Conservation (phyloP, 1,140 invertebrate species). For the Yoshiicerus persimilis region DNA sequence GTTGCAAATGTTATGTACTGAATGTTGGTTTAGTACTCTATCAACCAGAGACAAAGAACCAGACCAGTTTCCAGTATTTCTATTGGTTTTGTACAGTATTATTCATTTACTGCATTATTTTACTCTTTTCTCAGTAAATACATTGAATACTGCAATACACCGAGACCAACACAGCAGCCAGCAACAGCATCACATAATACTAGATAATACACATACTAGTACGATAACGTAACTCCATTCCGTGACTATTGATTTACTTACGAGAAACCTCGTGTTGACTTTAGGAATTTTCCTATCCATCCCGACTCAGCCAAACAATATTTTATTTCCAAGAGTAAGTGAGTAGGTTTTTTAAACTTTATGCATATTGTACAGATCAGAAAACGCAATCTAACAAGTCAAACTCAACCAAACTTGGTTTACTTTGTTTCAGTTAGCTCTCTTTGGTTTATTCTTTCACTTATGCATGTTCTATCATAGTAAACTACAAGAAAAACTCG, state of each 20-base stretch:
- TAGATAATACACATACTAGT: not conserved
- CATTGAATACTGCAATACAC: not conserved
- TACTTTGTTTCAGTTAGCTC: not conserved
- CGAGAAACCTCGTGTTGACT: slow-evolving; percentile 35
- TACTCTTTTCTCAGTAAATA: not conserved
- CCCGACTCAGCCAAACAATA: not conserved
- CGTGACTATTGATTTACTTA: slow-evolving; percentile 42
- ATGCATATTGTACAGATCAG: not conserved
- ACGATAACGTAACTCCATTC: not conserved
- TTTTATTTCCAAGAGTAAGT: not conserved
- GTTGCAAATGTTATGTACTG: not conserved
- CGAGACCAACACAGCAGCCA: too few relatives aligned
- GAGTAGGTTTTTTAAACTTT: not conserved
- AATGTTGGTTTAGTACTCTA: not conserved
- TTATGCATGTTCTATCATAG: not conserved
- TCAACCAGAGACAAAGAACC: not conserved
- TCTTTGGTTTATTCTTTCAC: not conserved
- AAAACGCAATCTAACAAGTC: not conserved
- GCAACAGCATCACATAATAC: not conserved
- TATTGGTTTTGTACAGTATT: not conserved
- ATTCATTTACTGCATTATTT: not conserved
- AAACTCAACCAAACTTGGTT: not conserved
- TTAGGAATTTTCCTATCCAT: slow-evolving; percentile 20
- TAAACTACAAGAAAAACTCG: slow-evolving; percentile 24
- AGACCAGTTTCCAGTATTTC: slow-evolving; percentile 18